Percentiles rank a stretch among this genome's conserved stretches.
These are phyloP conservation scores for Trematomus bernacchii DNA, from an alignment of 2,797 vertebrate species.

Conservation along the genomic window DNA sequence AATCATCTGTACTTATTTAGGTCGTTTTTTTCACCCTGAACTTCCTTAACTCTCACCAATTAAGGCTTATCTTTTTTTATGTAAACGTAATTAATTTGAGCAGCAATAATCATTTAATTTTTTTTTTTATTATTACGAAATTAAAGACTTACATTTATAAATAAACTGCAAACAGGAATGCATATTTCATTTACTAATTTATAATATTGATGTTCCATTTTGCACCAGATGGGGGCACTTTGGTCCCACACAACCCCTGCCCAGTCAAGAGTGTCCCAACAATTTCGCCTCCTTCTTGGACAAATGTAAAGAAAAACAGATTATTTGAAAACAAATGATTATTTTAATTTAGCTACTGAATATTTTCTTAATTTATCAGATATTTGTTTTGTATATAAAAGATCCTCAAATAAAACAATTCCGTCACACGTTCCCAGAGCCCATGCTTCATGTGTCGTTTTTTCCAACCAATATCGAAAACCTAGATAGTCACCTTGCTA, in stretches of 20 bases:
- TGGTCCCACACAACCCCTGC: slow-evolving; percentile 33
- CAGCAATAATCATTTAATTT: neutral
- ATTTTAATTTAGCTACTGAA: neutral
- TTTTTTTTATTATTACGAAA: too few species aligned
- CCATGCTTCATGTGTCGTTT: neutral
- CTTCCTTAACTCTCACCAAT: too few species aligned
- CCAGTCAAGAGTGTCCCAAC: neutral
- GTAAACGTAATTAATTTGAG: neutral
- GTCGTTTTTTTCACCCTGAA: too few species aligned
- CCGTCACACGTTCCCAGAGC: neutral
- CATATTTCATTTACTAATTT: neutral
- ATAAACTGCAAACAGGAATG: neutral
- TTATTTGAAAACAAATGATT: neutral
- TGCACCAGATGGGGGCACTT: slow-evolving; percentile 74
- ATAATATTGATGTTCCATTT: slow-evolving; percentile 37
- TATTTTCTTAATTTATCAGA: neutral
- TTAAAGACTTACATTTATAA: too few species aligned
- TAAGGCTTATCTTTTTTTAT: too few species aligned
- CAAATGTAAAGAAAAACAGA: neutral
- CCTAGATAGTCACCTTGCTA: neutral
- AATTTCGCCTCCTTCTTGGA: neutral
- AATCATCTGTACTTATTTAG: too few species aligned
- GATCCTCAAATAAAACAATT: neutral
- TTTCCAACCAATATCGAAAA: neutral
- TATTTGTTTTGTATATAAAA: neutral